Percentiles rank a stretch among this genome's conserved stretches.
These are phyloP conservation scores for Leucophenga montana DNA, from an alignment of 2,888 invertebrate species.

Conservation along the genomic window DNA sequence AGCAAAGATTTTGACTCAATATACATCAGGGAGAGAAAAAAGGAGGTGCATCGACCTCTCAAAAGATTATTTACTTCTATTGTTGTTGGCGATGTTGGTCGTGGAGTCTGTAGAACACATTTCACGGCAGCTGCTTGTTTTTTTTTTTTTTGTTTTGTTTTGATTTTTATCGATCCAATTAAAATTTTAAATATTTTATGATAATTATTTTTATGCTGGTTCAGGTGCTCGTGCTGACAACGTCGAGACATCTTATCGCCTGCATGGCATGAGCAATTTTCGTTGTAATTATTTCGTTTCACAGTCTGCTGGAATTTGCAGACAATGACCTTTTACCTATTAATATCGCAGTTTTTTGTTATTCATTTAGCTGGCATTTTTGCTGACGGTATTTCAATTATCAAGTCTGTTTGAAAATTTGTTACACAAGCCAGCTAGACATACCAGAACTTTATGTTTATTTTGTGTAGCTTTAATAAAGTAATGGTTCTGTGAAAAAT, in stretches of 20 bases:
- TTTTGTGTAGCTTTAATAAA: no score
- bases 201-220: conserved; percentile 44
- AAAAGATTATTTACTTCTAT: no score
- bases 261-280: conserved; percentile 46
- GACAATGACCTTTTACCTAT: conserved; percentile 52
- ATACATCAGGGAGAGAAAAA: neutral
- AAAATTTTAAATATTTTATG: conserved; percentile 46
- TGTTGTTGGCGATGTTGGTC: neutral
- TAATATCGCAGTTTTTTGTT: no score
- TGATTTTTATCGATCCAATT: conserved; percentile 64
- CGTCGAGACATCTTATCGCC: neutral
- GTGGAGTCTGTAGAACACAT: conserved; percentile 1
- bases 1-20: neutral
- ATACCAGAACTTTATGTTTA: no score
- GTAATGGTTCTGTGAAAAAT: neutral
- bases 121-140: neutral
- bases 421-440: no score
- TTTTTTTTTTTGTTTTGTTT: conserved; percentile 9
- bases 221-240: neutral
- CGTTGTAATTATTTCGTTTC: conserved; percentile 62
- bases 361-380: no score
- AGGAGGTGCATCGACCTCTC: neutral
- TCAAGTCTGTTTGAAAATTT: no score
- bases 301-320: conserved; percentile 63
- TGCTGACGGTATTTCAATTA: no score